phyloP scores from a whole-genome alignment of 2,888 invertebrate genomes.

The Aleiodes testaceus region DNA sequence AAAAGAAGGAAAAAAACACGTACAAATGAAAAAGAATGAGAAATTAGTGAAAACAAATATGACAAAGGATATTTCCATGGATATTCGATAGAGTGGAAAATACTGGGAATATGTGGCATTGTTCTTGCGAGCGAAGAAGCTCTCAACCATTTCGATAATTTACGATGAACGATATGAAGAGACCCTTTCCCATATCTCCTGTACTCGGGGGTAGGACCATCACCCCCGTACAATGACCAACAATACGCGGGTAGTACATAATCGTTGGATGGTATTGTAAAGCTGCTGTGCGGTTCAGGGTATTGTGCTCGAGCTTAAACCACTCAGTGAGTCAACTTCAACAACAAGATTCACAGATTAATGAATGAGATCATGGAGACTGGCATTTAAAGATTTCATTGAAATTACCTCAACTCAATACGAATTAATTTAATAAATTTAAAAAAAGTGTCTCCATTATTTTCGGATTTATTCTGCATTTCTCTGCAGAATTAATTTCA shows the following conservation, averaged over 20 bases:
- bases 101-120: constrained; percentile 33
- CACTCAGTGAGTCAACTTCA: constrained; percentile 21
- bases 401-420: too few relatives aligned
- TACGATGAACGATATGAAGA: constrained; percentile 46
- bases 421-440: too few relatives aligned
- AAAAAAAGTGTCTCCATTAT: too few relatives aligned
- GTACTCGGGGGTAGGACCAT: constrained; percentile 37
- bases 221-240: constrained; percentile 46
- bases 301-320: constrained; percentile 28
- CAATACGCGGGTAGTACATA: constrained; percentile 49
- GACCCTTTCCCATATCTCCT: constrained; percentile 2
- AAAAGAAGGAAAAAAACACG: not conserved
- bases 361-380: not conserved
- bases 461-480: too few relatives aligned
- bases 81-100: constrained; percentile 25
- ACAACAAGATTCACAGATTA: constrained; percentile 33
- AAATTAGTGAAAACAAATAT: not conserved
- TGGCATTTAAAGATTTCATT: not conserved
- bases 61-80: not conserved
- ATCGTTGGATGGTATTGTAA: constrained; percentile 49
- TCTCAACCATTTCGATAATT: constrained; percentile 51
- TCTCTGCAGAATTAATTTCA: too few relatives aligned
- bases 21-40: not conserved
- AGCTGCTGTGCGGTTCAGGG: constrained; percentile 19
- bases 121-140: constrained; percentile 34